Evolutionary conservation across 2,888 invertebrate species (phyloP).

Genomic region (Meiosimyza decipiens): DNA sequence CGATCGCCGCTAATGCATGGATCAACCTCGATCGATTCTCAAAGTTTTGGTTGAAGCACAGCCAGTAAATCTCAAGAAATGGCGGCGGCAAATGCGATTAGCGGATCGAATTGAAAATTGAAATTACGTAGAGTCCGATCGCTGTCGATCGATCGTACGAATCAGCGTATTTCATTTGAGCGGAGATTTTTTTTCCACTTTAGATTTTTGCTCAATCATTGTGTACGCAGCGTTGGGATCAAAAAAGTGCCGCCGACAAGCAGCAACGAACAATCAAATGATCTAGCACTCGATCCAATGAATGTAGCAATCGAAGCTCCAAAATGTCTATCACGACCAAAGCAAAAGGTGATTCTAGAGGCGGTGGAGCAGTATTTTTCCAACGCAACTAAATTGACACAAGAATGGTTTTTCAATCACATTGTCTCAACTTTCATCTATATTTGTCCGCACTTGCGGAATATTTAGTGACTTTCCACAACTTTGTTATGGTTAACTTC

Average conservation of each 20-base stretch:
- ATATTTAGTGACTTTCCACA: too few species aligned
- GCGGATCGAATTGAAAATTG: slow-evolving; percentile 63
- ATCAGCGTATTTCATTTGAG: slow-evolving; percentile 26
- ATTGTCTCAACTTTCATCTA: too few species aligned
- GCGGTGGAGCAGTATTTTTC: neutral
- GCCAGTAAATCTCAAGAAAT: neutral
- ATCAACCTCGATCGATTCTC: neutral
- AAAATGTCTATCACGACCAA: slow-evolving; percentile 14
- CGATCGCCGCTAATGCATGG: slow-evolving; percentile 10
- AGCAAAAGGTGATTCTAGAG: too few species aligned
- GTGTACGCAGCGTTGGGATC: slow-evolving; percentile 30
- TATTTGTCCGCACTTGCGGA: too few species aligned
- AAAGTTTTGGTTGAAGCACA: neutral
- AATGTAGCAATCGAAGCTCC: slow-evolving; percentile 14
- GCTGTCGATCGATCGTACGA: slow-evolving; percentile 32
- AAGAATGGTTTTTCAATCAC: too few species aligned
- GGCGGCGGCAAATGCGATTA: slow-evolving; percentile 53
- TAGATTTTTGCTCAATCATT: slow-evolving; percentile 30
- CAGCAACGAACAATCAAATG: neutral
- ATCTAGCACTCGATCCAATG: neutral
- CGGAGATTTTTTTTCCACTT: neutral
- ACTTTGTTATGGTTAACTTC: too few species aligned
- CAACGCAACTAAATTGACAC: neutral
- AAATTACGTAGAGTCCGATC: slow-evolving; percentile 51
- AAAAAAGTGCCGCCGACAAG: slow-evolving; percentile 33